These are phyloP conservation scores for Microchirus variegatus DNA, from an alignment of 2,797 vertebrate species.

Conservation along the genomic window DNA sequence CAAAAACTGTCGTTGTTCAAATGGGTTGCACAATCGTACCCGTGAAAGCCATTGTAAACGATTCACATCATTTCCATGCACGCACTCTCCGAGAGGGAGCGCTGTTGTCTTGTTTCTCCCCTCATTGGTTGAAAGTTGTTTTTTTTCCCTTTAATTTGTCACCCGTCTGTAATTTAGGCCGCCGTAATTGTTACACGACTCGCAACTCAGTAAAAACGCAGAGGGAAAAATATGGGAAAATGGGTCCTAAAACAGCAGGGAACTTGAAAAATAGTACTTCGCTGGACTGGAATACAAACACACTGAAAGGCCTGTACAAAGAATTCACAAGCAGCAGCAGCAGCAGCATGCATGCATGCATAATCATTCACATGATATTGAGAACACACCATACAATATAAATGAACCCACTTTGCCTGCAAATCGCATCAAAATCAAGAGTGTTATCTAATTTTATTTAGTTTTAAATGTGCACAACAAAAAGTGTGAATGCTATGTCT, in stretches of 20 bases:
- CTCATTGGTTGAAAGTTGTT: neutral
- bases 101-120: neutral
- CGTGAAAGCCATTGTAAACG: neutral
- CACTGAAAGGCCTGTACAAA: slow-evolving; percentile 50
- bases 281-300: slow-evolving; percentile 74
- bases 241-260: slow-evolving; percentile 74
- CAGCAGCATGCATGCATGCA: slow-evolving; percentile 44
- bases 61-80: neutral
- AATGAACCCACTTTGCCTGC: slow-evolving; percentile 49
- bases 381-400: slow-evolving; percentile 57
- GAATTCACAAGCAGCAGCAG: slow-evolving; percentile 66
- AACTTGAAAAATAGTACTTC: slow-evolving; percentile 56
- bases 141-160: slow-evolving; percentile 7
- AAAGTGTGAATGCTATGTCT: slow-evolving; percentile 30
- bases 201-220: slow-evolving; percentile 25
- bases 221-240: slow-evolving; percentile 28
- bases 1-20: neutral
- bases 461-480: slow-evolving; percentile 31
- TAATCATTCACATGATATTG: slow-evolving; percentile 73
- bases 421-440: slow-evolving; percentile 49
- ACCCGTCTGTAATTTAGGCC: slow-evolving; percentile 21
- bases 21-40: neutral
- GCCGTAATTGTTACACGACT: slow-evolving; percentile 32
- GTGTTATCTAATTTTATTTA: slow-evolving; percentile 48
- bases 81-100: neutral